A percentile compares a stretch with the other conserved stretches of the same genome.
Evolutionary conservation across 2,888 invertebrate genomes (phyloP).

Genomic region (Rhamnusium bicolor): DNA sequence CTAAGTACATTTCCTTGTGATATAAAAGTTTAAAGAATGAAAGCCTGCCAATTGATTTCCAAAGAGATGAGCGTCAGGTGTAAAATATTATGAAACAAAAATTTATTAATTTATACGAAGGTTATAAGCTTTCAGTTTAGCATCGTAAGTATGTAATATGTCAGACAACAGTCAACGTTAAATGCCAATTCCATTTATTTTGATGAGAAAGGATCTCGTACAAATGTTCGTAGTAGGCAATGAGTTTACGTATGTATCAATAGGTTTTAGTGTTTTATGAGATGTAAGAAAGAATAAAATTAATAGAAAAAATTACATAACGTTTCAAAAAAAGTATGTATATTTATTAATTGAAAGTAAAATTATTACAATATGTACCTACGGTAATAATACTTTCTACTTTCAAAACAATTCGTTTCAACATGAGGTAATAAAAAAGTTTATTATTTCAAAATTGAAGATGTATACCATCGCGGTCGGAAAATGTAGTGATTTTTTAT

Average conservation of each 20-base stretch:
- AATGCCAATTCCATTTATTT: constrained; percentile 14
- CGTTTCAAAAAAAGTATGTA: background rate
- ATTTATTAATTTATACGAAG: constrained; percentile 1
- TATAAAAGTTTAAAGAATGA: background rate
- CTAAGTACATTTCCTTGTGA: background rate
- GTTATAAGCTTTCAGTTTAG: background rate
- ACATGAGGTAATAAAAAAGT: no score
- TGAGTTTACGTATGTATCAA: background rate
- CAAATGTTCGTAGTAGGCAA: background rate
- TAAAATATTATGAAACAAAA: constrained; percentile 12
- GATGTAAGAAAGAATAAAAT: background rate
- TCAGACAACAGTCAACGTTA: background rate
- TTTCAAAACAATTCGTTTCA: no score
- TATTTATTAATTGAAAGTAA: no score
- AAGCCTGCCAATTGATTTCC: background rate
- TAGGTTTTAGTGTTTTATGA: background rate
- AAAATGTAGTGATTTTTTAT: no score
- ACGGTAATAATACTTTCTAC: no score
- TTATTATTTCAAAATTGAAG: no score
- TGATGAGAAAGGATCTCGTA: background rate
- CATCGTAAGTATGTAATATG: background rate
- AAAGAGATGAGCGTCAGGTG: background rate
- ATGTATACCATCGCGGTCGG: no score
- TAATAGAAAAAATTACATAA: background rate
- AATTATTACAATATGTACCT: no score